Evolutionary conservation across 2,113 vertebrate species (phyloP), one percentile per base, ranked within the genome.

Genomic region (Glaucomys volans): DNA sequence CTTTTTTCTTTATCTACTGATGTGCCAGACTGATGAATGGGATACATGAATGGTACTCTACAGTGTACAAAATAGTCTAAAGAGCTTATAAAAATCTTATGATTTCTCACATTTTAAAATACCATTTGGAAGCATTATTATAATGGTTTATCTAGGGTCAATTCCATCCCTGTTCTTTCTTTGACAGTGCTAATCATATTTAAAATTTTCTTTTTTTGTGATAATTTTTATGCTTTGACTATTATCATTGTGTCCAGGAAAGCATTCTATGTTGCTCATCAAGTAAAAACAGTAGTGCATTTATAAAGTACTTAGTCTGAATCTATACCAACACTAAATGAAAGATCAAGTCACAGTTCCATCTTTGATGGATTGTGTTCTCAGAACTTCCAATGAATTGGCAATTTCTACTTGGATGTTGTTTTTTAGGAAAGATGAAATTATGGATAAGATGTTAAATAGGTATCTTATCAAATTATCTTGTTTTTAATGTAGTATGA

Each of bases 381-480:
- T 90, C 28, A 66, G 69, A 89, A 22, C 5, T 44, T 32, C 88
- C 0, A 1, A 75, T 72, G 82, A 90, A 54, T 71, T 72, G 59
- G 32, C 52, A 71, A 72, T 91, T 94, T 32, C 10, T 75, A 89
- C 1, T 50, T 47, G 18, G 80, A 94, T 97, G 69, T 0, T 24
- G 35, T 95, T 97, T 97, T 95, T 57, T 16, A 3, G 35, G 67
- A 92, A 86, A 95, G n/a, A 76, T 57, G 0, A 92, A 96, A 96
- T 77, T 71, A 72, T 30, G 52, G 79, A 18, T 35, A 75, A 97
- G 76, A 24, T 62, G 47, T 90, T 93, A 85, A 98, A 96, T 77
- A 87, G 96, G 47, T 76, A 89, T 57, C 8, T 79, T 69, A 94
- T 57, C 2, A 96, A 37, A 64, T 90, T 93, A 20, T 59, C 77